Conservation (phyloP, 2,888 invertebrate species). For the Caenorhabditis sp. region DNA sequence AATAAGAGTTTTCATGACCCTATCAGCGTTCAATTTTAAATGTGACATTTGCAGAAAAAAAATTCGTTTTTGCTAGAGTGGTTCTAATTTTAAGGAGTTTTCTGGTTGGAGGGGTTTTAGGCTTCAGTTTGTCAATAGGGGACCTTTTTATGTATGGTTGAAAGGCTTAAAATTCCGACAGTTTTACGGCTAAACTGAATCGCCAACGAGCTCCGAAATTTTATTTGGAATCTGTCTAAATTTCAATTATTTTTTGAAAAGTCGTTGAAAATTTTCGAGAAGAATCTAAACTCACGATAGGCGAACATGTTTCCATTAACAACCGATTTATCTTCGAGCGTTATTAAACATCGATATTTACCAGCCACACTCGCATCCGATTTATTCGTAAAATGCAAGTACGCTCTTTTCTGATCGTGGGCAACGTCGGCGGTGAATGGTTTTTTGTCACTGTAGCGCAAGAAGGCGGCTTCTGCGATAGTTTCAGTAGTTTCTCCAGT, state of each 20-base stretch:
- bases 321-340: constrained; percentile 27
- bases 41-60: too few relatives aligned
- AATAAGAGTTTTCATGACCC: too few relatives aligned
- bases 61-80: too few relatives aligned
- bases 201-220: too few relatives aligned
- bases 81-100: too few relatives aligned
- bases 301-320: constrained; percentile 64
- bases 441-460: neutral
- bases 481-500: neutral
- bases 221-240: too few relatives aligned
- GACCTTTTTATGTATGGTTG: too few relatives aligned
- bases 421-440: constrained; percentile 31
- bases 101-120: too few relatives aligned
- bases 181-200: too few relatives aligned
- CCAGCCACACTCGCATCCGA: constrained; percentile 46
- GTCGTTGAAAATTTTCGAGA: neutral
- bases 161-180: too few relatives aligned
- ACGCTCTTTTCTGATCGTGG: constrained; percentile 41
- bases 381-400: constrained; percentile 45
- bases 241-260: neutral
- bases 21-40: too few relatives aligned
- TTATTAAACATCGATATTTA: constrained; percentile 63
- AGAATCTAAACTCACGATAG: constrained; percentile 49
- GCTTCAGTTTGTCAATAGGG: too few relatives aligned
- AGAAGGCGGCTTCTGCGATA: neutral